Evolutionary conservation across 2,113 vertebrate genomes (phyloP), one percentile per base, ranked within the genome.

Genomic region (Emydocephalus ijimae): DNA sequence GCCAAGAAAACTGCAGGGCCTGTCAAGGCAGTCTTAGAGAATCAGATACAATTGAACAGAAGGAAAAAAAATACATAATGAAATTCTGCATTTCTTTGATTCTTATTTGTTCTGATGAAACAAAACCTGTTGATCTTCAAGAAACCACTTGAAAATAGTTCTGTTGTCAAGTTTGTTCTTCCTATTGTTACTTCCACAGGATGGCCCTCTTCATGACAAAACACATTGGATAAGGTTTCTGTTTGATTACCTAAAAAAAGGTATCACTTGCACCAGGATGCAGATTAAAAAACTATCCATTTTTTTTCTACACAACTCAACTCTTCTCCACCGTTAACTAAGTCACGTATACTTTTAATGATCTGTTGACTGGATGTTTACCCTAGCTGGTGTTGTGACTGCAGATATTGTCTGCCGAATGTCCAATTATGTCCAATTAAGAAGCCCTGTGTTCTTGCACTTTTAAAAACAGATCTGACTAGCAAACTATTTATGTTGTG

Each of bases 401-500:
- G 12, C 23, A 43, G 45, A 64, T 54, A 50, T 14, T 90, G 69
- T 54, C 34, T 85, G 69, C 50, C 0, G 26, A 52, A 85, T 20
- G 57, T 55, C 55, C n/a, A 69, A 39, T 90, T 43, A 64, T 50
- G 29, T 52, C 74, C 74, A 52, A 23, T 39, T 43, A 90, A 92
- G 52, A 74, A 90, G 87, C n/a, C 45, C 12, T 29, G 43, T 61
- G 43, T 85, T 87, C 24, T 54, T 86, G n/a, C 92, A 86, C 52
- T 81, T 86, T 90, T 90, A 90, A 92, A 56, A 92, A 90, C 88
- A 92, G 92, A 86, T 92, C 88, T 85, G 54, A 61, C 2, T 85
- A n/a, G 61, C 24, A 59, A 85, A 89, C 59, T 86, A 61, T 86
- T 92, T 85, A 85, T 85, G 12, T 48, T 54, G 43, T 57, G 64